Conservation (phyloP, 2,113 vertebrate genomes). For the Indicator maculatus region DNA sequence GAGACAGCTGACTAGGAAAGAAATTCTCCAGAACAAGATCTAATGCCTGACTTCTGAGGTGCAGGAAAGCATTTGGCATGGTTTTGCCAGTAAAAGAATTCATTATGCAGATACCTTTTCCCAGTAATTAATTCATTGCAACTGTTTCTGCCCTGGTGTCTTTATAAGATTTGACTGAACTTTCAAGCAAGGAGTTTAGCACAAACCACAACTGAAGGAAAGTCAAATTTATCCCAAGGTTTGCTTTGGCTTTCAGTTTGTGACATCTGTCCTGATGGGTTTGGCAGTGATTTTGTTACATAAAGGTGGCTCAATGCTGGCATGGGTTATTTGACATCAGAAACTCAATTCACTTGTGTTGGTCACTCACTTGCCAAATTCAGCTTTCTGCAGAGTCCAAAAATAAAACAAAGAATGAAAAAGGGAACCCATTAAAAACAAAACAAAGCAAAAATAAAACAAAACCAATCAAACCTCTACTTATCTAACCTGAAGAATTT, state of each 20-base stretch:
- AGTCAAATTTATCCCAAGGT: not conserved
- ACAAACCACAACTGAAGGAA: not conserved
- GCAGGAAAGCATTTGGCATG: not conserved
- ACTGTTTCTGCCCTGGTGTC: not conserved
- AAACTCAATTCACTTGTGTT: not conserved
- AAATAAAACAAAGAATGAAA: not conserved
- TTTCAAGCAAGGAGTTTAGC: not conserved
- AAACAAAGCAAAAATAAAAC: not conserved
- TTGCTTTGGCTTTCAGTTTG: not conserved
- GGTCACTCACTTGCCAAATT: not conserved
- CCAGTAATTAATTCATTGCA: not conserved
- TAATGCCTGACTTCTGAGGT: not conserved
- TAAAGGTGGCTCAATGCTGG: not conserved
- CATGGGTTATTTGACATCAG: not conserved
- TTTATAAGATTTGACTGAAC: not conserved
- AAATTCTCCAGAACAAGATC: not conserved
- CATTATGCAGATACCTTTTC: not conserved
- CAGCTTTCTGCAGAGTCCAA: not conserved
- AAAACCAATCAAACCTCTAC: not conserved
- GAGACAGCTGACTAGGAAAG: not conserved
- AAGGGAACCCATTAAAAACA: not conserved
- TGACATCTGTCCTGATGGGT: not conserved
- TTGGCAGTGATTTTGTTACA: not conserved
- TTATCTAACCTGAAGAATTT: not conserved
- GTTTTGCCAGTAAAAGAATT: not conserved